A percentile compares a stretch with the other conserved stretches of the same genome.
Conservation (phyloP, 37 sponge, comb jelly and placozoan genomes). For the Petrosia ficiformis region DNA sequence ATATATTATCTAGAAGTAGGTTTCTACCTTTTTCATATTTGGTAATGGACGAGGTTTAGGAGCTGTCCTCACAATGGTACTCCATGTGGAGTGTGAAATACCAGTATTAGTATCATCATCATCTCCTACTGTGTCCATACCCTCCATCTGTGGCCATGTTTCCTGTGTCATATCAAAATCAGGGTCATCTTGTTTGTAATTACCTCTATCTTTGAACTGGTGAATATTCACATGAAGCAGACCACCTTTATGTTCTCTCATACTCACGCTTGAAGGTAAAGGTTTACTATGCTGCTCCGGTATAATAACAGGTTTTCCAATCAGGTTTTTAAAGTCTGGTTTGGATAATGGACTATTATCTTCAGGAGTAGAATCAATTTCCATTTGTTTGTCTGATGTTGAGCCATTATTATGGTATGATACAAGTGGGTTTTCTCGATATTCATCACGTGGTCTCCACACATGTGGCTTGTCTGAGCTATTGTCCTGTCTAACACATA, state of each 20-base stretch:
- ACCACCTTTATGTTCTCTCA: background rate
- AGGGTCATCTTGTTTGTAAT: background rate
- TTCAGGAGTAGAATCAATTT: no score
- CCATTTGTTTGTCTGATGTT: no score
- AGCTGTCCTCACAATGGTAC: background rate
- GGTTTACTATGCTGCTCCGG: background rate
- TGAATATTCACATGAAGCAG: background rate
- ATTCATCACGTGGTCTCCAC: no score
- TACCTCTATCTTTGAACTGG: background rate
- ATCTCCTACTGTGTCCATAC: background rate
- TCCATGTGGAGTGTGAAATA: background rate
- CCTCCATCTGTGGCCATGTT: background rate
- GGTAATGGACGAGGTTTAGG: no score
- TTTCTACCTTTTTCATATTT: no score
- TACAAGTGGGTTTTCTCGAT: no score
- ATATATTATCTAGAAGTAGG: background rate
- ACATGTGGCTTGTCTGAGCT: no score
- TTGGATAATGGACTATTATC: no score
- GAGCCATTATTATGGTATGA: no score
- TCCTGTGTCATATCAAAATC: background rate
- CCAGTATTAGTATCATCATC: background rate
- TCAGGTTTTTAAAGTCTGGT: background rate
- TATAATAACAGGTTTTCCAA: background rate
- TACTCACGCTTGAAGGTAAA: background rate
- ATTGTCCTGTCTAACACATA: no score